Base-by-base conservation (phyloP, 2,113 vertebrate species). In the Stigmatopora nigra region DNA sequence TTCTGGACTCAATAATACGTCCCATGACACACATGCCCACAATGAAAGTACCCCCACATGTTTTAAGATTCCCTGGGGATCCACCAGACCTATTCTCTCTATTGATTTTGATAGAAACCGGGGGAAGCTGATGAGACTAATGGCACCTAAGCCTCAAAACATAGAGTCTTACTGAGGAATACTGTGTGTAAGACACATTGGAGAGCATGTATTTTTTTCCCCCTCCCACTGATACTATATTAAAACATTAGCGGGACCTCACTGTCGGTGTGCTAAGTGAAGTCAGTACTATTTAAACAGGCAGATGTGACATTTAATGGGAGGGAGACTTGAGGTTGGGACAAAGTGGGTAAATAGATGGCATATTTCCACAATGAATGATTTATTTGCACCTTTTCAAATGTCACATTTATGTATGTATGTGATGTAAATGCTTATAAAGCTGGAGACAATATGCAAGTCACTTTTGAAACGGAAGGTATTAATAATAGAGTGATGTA, bases 51-150 rank as follows among this genome's bases (percentile, higher is more conserved):
- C 62, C 57, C 63, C 22, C 65, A 62, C 38, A 71, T 57, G 73
- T 55, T 71, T 63, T 69, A 82, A 73, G 74, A 62, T 71, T 76
- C 83, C 71, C 78, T 9, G 44, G 71, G 70, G 82, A 81, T 69
- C 78, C 69, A 64, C 49, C 31, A 58, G 71, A 80, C 75, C 78
- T 77, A 73, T 83, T 82, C 67, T 70, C 70, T 58, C 64, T 83
- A 88, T 84, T 86, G 82, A 88, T 86, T 87, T 82, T 76, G 79
- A 86, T 80, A 75, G 72, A 82, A 71, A 80, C 67, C 65, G 47
- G 73, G 73, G 76, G 79, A 70, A 72, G 73, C 71, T 71, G 75
- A 66, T 60, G 75, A 74, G 64, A 66, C 68, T 83, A 67, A 80
- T 82, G 69, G 65, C 65, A 72, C 68, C 63, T 74, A 57, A 72